Evolutionary conservation across 2,888 invertebrate genomes (phyloP), one percentile per base, ranked within the genome.

Genomic region (Arge pagana): DNA sequence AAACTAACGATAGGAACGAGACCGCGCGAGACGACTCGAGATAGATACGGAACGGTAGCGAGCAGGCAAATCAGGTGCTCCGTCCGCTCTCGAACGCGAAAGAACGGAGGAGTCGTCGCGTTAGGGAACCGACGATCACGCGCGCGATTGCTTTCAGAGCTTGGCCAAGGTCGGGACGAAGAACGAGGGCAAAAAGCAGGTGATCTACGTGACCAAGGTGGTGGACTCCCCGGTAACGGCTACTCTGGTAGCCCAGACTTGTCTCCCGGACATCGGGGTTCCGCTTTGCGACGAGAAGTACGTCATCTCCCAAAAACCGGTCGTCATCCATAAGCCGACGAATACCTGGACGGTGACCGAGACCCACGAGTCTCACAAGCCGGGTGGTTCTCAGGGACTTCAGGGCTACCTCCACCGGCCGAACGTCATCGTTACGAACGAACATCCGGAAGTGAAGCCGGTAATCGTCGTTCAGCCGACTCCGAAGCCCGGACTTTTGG

Each of bases 231-330:
- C 69, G 3, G 61, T 72, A 0, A 71, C 70, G 2, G 75, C 75
- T 1, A 72, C 69, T 2, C 59, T 76, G 4, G 60, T 72, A 0
- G 71, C 71, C 3, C 49, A 65, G 15, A 70, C 70, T 51, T 77
- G 76, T 43, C 49, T 73, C 1, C 74, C 76, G 1, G 63, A 72
- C 31, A 54, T 67, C 13, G 70, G 68, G 3, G 56, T 76, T 4
- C 74, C 74, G 0, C 56, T 70, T 15, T 76, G 76, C 56, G 52
- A 59, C 7, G 56, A 55, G 11, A 52, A 57, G 36, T 50, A 50
- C 18, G 51, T 45, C 54, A 26, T 51, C 42, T 31, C 35, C 33
- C 36, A 40, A 48, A 24, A 37, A 39, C 11, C 39, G 30, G 19
- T 8, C n/a, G 11, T 13, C 7, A 19, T 18, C 8, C 11, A 42